These are phyloP conservation scores for Verasper variegatus DNA, from an alignment of 2,113 vertebrate species.

Conservation along the genomic window DNA sequence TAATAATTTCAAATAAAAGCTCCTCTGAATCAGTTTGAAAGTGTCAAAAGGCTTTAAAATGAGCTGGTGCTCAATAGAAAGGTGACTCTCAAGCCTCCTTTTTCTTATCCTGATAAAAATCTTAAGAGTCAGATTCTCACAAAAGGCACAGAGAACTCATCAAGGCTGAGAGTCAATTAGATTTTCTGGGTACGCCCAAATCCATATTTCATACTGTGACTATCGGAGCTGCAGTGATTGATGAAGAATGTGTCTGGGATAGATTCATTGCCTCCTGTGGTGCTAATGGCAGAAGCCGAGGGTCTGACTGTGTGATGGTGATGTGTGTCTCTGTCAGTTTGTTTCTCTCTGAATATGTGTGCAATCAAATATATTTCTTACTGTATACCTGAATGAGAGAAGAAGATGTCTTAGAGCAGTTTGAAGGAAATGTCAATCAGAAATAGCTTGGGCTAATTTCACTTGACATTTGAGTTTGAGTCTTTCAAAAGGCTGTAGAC, in stretches of 20 bases:
- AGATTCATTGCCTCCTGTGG: constrained; percentile 17
- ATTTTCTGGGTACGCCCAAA: constrained; percentile 14
- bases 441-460: no score
- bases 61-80: background rate
- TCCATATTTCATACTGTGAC: constrained; percentile 44
- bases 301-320: background rate
- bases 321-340: background rate
- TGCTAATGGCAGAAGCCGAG: constrained; percentile 20
- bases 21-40: background rate
- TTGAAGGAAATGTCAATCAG: background rate
- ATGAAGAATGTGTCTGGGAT: constrained; percentile 48
- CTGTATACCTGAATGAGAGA: background rate
- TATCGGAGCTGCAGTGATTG: constrained; percentile 23
- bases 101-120: background rate
- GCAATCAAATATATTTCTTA: background rate
- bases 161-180: constrained; percentile 25
- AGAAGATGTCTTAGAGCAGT: background rate
- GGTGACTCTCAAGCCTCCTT: background rate
- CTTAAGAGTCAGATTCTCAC: background rate
- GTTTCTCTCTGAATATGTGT: background rate
- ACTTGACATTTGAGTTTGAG: no score
- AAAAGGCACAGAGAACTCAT: constrained; percentile 20
- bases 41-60: background rate
- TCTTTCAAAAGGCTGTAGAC: no score
- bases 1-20: background rate